These are phyloP conservation scores for Seladonia tumulorum DNA, from an alignment of 2,888 invertebrate genomes.

Conservation along the genomic window DNA sequence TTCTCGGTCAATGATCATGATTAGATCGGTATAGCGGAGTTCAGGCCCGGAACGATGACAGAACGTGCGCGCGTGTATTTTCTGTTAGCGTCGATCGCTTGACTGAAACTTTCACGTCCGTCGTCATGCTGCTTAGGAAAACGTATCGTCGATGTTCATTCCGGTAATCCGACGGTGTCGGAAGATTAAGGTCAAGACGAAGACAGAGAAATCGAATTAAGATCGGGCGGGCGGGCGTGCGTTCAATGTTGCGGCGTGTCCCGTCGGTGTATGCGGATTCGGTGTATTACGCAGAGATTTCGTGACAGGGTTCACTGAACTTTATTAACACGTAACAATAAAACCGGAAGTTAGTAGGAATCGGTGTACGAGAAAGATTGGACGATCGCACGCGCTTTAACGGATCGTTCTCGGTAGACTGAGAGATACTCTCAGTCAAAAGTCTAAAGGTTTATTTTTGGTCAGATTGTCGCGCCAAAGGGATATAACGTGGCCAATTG, in stretches of 20 bases:
- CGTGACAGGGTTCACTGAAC: slow-evolving; percentile 33
- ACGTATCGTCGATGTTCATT: slow-evolving; percentile 14
- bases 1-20: background rate
- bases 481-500: slow-evolving; percentile 54
- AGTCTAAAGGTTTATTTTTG: slow-evolving; percentile 64
- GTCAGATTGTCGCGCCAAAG: slow-evolving; percentile 64
- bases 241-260: background rate
- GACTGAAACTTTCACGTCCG: background rate
- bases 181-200: slow-evolving; percentile 50
- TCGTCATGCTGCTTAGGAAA: background rate
- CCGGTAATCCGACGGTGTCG: slow-evolving; percentile 13
- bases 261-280: background rate
- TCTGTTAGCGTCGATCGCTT: background rate
- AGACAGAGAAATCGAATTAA: slow-evolving; percentile 18
- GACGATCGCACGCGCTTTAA: slow-evolving; percentile 35
- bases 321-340: slow-evolving; percentile 58
- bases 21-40: background rate
- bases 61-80: background rate
- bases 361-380: slow-evolving; percentile 22
- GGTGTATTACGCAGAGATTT: slow-evolving; percentile 9
- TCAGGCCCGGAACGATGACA: background rate
- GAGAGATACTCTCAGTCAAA: slow-evolving; percentile 30
- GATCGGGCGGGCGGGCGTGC: slow-evolving; percentile 11
- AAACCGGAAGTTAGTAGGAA: slow-evolving; percentile 44
- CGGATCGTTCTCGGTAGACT: slow-evolving; percentile 55